These are phyloP conservation scores for Pelecanoides urinatrix DNA, from an alignment of 2,113 vertebrate genomes.

Conservation along the genomic window DNA sequence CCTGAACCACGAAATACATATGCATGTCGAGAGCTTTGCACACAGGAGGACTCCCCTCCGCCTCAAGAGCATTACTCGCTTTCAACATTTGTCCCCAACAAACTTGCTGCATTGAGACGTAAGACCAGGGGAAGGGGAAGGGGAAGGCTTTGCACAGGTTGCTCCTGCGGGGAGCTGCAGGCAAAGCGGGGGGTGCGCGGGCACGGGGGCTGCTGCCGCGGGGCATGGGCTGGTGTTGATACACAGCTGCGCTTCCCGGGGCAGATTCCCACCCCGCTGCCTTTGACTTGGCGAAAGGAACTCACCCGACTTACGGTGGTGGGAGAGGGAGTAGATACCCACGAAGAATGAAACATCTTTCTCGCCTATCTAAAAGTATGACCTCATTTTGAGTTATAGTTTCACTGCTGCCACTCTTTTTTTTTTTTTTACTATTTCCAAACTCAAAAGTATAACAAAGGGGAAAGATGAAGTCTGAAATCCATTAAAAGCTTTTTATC, in stretches of 20 bases:
- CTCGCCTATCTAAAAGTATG: background rate
- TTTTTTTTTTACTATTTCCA: background rate
- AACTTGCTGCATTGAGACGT: background rate
- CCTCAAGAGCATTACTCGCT: background rate
- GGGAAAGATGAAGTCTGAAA: background rate
- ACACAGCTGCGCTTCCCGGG: background rate
- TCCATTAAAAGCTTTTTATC: background rate
- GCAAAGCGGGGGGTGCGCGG: fast-evolving
- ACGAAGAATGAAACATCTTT: background rate
- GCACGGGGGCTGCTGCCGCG: background rate
- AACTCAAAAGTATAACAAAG: background rate
- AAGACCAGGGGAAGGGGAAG: background rate
- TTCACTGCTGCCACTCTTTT: background rate
- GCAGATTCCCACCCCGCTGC: fast-evolving
- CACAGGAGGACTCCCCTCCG: background rate
- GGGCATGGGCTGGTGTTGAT: background rate
- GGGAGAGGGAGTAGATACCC: background rate
- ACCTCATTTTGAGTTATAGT: background rate
- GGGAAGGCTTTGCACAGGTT: background rate
- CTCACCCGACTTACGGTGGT: fast-evolving
- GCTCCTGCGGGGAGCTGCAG: background rate
- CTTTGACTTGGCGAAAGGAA: background rate
- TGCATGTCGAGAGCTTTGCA: fast-evolving
- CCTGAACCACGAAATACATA: background rate
- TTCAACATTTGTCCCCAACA: background rate